Evolutionary conservation across 2,888 invertebrate species (phyloP), one percentile per base, ranked within the genome.

Genomic region (Candidula unifasciata): DNA sequence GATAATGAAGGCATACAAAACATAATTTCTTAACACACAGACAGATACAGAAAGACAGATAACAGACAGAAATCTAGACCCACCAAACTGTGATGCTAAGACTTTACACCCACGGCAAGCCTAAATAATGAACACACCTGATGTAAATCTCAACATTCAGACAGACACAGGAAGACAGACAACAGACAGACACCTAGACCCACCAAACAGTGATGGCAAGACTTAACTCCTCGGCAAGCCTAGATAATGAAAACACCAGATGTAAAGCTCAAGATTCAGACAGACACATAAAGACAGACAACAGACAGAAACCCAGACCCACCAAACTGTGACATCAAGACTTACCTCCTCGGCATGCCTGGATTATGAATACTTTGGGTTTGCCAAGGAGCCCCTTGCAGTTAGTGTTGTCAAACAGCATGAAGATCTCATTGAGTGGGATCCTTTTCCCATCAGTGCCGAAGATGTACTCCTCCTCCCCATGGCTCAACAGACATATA

Each of bases 331-430:
- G 21, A 60, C 60, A 60, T 18, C 3, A 24, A 18, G 18, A 77
- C 82, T 86, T 86, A 92, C 93, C 91, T 89, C 93, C 93, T 35
- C 91, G 88, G 80, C 92, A 92, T 10, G 92, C 91, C 80, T 92
- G 92, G 10, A 92, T 90, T n/a, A 92, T 90, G 84, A 92, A 91
- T 16, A 92, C 88, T 74, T 92, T 92, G 0, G 92, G 92, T 86
- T 92, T 92, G 64, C 90, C 90, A n/a, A 90, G 84, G 68, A 92
- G 88, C 33, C 84, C 79, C 33, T 88, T 88, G 86, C 92, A 92
- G 78, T 90, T 87, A 21, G 87, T 89, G 82, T 92, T 92, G 84
- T 90, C 90, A 87, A 91, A 91, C 85, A 90, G 84, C 35, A 89
- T 86, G 74, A 91, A 90, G 2, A 92, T 89, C 8, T 89, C 89